Evolutionary conservation across 2,888 invertebrate species (phyloP).

Genomic region (Tenthredo scrophulariae): DNA sequence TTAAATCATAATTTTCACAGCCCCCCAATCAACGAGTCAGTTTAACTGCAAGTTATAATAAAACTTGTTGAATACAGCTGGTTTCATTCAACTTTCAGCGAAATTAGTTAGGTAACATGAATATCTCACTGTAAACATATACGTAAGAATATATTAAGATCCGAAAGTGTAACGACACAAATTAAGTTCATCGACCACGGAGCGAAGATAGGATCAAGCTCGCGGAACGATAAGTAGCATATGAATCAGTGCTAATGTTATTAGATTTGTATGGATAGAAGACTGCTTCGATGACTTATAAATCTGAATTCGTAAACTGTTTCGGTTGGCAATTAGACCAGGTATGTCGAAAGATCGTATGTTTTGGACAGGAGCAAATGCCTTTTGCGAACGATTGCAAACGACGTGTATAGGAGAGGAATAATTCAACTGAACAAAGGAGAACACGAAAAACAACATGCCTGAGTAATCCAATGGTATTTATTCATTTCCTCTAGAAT

Average conservation of each 20-base stretch:
- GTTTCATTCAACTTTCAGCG: neutral
- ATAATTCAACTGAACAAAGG: neutral
- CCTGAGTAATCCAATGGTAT: constrained; percentile 20
- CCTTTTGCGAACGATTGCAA: neutral
- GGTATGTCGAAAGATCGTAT: neutral
- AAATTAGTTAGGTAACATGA: constrained; percentile 1
- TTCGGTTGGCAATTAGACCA: neutral
- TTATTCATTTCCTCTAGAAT: constrained; percentile 45
- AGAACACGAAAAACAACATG: neutral
- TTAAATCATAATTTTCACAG: neutral
- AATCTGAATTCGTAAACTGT: neutral
- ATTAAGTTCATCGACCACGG: constrained; percentile 26
- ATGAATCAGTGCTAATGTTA: neutral
- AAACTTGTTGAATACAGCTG: neutral
- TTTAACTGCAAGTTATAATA: neutral
- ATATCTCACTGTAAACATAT: neutral
- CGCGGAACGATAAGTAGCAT: neutral
- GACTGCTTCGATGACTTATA: neutral
- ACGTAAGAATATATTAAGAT: neutral
- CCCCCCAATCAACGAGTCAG: neutral
- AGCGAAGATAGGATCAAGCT: neutral
- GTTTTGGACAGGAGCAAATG: neutral
- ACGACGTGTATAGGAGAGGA: neutral
- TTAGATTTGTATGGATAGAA: neutral
- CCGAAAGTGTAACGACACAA: constrained; percentile 26